A percentile compares a stretch with the other conserved stretches of the same genome.
Conservation (phyloP, 2,888 invertebrate genomes). For the Lepidocyrtinus sp. region DNA sequence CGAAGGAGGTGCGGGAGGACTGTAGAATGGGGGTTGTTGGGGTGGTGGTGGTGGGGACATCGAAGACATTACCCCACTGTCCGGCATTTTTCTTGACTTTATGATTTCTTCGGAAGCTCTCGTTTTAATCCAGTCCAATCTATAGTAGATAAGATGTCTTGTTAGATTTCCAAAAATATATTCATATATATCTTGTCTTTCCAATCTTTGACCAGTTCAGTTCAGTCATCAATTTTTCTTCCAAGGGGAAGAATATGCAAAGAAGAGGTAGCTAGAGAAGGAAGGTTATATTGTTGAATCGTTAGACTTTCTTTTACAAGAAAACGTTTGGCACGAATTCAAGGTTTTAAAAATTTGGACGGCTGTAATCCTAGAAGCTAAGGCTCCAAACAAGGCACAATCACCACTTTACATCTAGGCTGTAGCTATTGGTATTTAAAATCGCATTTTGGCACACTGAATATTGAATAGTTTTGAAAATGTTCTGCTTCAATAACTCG, state of each 20-base stretch:
- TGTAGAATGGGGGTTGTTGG: constrained; percentile 52
- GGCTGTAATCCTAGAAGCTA: too few relatives aligned
- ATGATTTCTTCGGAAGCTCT: constrained; percentile 42
- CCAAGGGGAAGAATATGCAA: background rate
- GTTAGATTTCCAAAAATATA: background rate
- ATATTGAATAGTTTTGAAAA: too few relatives aligned
- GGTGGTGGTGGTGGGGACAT: constrained; percentile 37
- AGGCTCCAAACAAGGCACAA: too few relatives aligned
- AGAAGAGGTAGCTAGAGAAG: background rate
- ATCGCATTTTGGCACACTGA: too few relatives aligned
- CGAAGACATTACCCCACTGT: constrained; percentile 58
- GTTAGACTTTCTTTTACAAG: too few relatives aligned
- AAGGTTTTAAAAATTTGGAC: background rate
- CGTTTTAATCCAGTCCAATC: constrained; percentile 14
- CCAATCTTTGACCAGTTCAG: constrained; percentile 7
- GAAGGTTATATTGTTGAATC: too few relatives aligned
- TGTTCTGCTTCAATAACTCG: too few relatives aligned
- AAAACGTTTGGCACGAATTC: background rate
- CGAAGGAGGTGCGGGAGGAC: constrained; percentile 44
- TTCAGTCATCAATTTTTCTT: too few relatives aligned
- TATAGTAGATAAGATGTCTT: background rate
- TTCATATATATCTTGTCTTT: too few relatives aligned
- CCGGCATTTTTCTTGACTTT: constrained; percentile 57
- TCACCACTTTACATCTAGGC: too few relatives aligned
- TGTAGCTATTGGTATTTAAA: too few relatives aligned